phyloP scores from a whole-genome alignment of 2,113 vertebrate species.

The Mustela lutreola region DNA sequence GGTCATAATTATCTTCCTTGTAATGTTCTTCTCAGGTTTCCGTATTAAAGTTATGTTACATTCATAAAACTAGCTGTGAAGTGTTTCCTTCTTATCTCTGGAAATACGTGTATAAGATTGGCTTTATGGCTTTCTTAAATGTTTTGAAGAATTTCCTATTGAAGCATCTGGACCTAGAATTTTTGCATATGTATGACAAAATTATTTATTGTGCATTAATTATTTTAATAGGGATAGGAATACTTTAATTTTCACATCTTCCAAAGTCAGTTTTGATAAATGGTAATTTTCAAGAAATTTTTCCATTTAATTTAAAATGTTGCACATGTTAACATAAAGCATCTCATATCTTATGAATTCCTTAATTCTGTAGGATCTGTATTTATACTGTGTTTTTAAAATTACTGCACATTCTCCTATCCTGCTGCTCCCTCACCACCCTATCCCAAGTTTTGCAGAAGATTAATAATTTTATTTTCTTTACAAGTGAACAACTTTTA shows the following conservation, averaged over 20 bases:
- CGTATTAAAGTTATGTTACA: not conserved
- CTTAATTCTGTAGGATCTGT: not conserved
- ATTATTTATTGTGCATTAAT: not conserved
- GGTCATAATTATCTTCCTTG: not conserved
- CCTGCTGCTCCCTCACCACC: fast-evolving
- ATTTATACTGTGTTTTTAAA: not conserved
- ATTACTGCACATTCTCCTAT: not conserved
- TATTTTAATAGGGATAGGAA: not conserved
- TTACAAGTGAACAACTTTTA: not conserved
- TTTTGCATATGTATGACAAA: not conserved
- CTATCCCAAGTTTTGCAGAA: not conserved
- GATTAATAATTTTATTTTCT: not conserved
- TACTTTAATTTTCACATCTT: not conserved
- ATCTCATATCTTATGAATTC: not conserved
- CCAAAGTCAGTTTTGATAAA: not conserved
- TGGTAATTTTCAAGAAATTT: not conserved
- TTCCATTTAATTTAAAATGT: not conserved
- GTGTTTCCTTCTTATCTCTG: not conserved
- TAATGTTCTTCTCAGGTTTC: not conserved
- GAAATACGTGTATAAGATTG: not conserved
- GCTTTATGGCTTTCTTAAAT: not conserved
- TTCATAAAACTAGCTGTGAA: not conserved
- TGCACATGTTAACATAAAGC: not conserved
- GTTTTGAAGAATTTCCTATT: not conserved
- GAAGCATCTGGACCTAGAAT: not conserved